Evolutionary conservation across 2,888 invertebrate genomes (phyloP).

Genomic region (Rotaria macrura): DNA sequence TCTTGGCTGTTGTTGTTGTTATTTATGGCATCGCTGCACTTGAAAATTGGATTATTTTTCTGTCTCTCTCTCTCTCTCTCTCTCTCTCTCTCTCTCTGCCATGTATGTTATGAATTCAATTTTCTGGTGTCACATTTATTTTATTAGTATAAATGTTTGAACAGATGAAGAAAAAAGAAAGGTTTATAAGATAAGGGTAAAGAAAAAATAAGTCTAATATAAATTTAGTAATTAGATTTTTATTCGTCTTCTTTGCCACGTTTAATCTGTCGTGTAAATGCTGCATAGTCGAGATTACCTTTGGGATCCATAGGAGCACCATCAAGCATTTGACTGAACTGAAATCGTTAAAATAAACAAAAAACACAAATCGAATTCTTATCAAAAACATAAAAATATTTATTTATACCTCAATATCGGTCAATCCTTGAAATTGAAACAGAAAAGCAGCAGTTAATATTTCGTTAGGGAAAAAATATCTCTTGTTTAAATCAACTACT

Average conservation of each 20-base stretch:
- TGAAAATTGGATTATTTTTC: too few species aligned
- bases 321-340: constrained; percentile 28
- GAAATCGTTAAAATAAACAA: background rate
- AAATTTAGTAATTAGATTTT: background rate
- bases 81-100: too few species aligned
- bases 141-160: background rate
- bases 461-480: background rate
- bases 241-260: constrained; percentile 51
- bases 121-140: background rate
- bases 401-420: background rate
- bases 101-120: background rate
- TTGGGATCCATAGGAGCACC: constrained; percentile 33
- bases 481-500: background rate
- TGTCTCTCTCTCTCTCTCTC: too few species aligned
- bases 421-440: background rate
- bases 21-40: too few species aligned
- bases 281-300: constrained; percentile 53
- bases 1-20: too few species aligned
- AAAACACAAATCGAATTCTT: too few species aligned
- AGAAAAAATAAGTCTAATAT: background rate
- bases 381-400: background rate
- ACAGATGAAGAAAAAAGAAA: background rate
- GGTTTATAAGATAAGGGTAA: background rate
- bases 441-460: background rate
- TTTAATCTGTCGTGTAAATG: constrained; percentile 52